Conservation (phyloP, 1,140 invertebrate genomes). For the Drosophila fuyamai region DNA sequence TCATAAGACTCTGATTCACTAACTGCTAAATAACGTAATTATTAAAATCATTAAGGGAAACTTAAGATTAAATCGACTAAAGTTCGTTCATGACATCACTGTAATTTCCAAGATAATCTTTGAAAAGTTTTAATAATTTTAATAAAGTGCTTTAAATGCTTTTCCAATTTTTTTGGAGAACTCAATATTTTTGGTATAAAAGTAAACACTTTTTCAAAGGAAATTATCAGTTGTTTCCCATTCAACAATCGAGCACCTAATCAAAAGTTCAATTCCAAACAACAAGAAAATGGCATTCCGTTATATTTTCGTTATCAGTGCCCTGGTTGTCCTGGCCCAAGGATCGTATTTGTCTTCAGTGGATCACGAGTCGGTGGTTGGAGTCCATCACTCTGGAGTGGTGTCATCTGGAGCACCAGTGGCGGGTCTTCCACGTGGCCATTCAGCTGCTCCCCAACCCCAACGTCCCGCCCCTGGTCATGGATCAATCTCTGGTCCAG, state of each 20-base stretch:
- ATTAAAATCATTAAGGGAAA: not conserved
- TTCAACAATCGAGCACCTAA: conserved; percentile 7
- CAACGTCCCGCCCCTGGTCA: conserved; percentile 8
- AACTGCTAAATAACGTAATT: not conserved
- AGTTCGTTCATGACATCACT: not conserved
- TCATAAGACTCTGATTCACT: conserved; percentile 4
- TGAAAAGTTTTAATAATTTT: not conserved
- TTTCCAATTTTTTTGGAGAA: not conserved
- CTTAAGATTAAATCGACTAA: conserved; percentile 1
- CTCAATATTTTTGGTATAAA: conserved; percentile 32
- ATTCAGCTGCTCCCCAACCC: not conserved
- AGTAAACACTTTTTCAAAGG: not conserved
- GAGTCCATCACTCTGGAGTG: conserved; percentile 11
- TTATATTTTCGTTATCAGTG: conserved; percentile 20
- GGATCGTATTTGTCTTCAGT: conserved; percentile 22
- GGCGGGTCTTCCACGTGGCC: not conserved
- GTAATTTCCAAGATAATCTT: not conserved
- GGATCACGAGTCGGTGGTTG: conserved; percentile 6
- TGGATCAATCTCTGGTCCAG: not conserved
- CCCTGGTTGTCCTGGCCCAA: conserved; percentile 22
- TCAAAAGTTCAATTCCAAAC: not conserved
- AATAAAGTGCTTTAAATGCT: not conserved
- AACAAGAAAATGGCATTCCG: conserved; percentile 17
- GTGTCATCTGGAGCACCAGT: not conserved
- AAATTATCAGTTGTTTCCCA: conserved; percentile 45